Percentiles rank a stretch among this genome's conserved stretches.
Conservation (phyloP, 2,888 invertebrate genomes). For the Microplitis deprimator region DNA sequence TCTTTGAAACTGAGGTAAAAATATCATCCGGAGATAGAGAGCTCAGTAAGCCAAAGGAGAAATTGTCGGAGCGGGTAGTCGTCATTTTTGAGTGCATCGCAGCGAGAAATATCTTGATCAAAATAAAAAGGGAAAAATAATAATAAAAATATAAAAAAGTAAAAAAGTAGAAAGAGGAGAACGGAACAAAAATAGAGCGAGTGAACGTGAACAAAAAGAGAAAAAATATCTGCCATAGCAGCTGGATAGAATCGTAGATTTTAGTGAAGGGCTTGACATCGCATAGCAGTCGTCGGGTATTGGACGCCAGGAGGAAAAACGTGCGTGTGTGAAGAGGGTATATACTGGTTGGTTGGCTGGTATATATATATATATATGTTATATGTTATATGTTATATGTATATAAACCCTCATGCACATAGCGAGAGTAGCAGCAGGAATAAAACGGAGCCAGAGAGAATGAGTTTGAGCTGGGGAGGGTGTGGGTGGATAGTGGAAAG, state of each 20-base stretch:
- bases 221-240: constrained; percentile 24
- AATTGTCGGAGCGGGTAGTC: constrained; percentile 19
- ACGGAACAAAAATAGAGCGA: no score
- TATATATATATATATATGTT: not conserved
- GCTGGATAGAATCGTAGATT: constrained; percentile 35
- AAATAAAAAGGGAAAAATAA: not conserved
- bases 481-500: constrained; percentile 46
- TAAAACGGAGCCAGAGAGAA: constrained; percentile 22
- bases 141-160: not conserved
- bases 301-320: constrained; percentile 26
- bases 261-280: constrained; percentile 24
- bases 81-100: constrained; percentile 18
- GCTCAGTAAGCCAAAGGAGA: constrained; percentile 2
- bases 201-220: not conserved
- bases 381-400: not conserved
- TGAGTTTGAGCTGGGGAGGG: constrained; percentile 33
- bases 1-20: not conserved
- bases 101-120: constrained; percentile 18
- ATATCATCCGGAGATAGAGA: not conserved
- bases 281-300: constrained; percentile 13
- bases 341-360: not conserved
- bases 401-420: not conserved
- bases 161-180: not conserved
- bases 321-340: constrained; percentile 28
- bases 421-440: constrained; percentile 33